Base-by-base conservation (phyloP, 2,888 invertebrate species). In the Octodonta nipae region DNA sequence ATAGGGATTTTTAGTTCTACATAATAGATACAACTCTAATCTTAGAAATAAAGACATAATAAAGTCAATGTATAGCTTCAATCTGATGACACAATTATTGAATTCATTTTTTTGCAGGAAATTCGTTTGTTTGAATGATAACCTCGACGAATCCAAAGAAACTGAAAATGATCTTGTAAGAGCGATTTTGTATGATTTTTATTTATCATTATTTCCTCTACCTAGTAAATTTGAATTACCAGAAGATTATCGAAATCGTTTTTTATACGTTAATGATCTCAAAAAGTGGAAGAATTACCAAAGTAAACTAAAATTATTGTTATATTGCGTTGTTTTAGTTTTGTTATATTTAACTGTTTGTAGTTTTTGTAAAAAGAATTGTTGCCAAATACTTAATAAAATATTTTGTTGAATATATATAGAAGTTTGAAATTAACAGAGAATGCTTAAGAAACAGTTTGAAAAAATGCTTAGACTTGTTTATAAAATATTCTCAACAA, bases 41-140 rank as follows among this genome's bases (percentile, higher is more conserved):
- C 20, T 20, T 20, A 20, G n/a, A 20, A 20, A 20, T 20, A 20
- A n/a, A 7, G n/a, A 6, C 6, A 20, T n/a, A 20, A 20, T 20
- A 20, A 20, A 20, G 20, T n/a, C n/a, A n/a, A n/a, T n/a, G n/a
- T n/a, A n/a, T n/a, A n/a, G n/a, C n/a, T n/a, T n/a, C n/a, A n/a
- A n/a, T n/a, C n/a, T n/a, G n/a, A n/a, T n/a, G n/a, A n/a, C n/a
- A n/a, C n/a, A n/a, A n/a, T n/a, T n/a, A n/a, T n/a, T n/a, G n/a
- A n/a, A 15, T 26, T 15, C 15, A 34, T 34, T 36, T 37, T 41
- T 45, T 63, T 68, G 15, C 54, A 80, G 81, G 46, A 85, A 84
- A 61, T 85, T 85, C 49, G 71, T 83, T 26, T 85, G 84, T 52
- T 64, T 85, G 28, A 85, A 85, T 56, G 84, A 84, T 48, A 79